Evolutionary conservation across 2,797 vertebrate genomes (phyloP).

Genomic region (Acipenser transmontanus): DNA sequence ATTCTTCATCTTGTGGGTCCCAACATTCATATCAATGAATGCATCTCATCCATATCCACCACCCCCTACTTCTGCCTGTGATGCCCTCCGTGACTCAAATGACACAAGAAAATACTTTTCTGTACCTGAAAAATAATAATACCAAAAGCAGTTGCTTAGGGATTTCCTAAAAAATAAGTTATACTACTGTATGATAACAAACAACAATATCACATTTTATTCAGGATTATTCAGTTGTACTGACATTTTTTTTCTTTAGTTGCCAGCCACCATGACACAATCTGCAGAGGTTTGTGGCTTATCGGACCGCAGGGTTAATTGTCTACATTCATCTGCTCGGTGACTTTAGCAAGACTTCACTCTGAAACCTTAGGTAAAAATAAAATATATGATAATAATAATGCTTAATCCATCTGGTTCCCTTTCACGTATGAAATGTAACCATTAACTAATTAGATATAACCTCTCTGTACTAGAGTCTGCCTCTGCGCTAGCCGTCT

Average conservation of each 20-base stretch:
- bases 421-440: no score
- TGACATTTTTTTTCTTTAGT: conserved; percentile 3
- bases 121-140: conserved; percentile 2
- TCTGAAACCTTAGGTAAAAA: conserved; percentile 11
- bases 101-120: conserved; percentile 4
- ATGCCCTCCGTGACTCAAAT: conserved; percentile 1
- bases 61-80: neutral
- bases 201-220: neutral
- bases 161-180: conserved; percentile 4
- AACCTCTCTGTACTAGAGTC: no score
- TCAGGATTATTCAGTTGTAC: neutral
- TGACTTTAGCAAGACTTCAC: conserved; percentile 15
- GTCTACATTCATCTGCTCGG: conserved; percentile 14
- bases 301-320: conserved; percentile 2
- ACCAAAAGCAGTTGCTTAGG: neutral
- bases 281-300: neutral
- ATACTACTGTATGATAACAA: no score
- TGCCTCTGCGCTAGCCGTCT: no score
- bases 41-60: conserved; percentile 1
- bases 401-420: no score
- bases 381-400: no score
- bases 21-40: neutral
- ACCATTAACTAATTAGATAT: no score
- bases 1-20: conserved; percentile 7
- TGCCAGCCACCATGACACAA: conserved; percentile 14